These are phyloP conservation scores for Sebastes schlegelii DNA, from an alignment of 2,113 vertebrate species.

Conservation along the genomic window DNA sequence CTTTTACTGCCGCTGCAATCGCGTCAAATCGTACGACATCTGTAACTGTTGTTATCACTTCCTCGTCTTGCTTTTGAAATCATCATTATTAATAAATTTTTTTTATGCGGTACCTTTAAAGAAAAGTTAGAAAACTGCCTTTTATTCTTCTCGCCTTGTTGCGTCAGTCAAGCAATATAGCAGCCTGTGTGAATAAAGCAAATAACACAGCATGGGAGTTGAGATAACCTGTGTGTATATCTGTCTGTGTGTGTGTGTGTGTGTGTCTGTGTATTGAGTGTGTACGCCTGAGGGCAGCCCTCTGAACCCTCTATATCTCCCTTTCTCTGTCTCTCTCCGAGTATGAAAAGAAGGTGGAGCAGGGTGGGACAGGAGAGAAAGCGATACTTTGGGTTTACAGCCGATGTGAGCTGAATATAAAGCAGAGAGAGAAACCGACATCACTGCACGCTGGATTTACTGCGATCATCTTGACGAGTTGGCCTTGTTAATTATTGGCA, in stretches of 20 bases:
- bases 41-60: not conserved
- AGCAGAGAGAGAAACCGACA: conserved; percentile 18
- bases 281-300: conserved; percentile 50
- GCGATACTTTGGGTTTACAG: conserved; percentile 13
- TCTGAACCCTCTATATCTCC: conserved; percentile 47
- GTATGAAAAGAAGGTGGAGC: conserved; percentile 45
- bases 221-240: conserved; percentile 27
- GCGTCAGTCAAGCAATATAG: conserved; percentile 33
- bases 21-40: no score
- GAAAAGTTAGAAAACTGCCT: conserved; percentile 13
- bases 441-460: not conserved
- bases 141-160: conserved; percentile 27
- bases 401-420: conserved; percentile 26
- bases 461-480: not conserved
- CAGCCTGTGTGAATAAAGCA: conserved; percentile 49
- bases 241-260: conserved; percentile 34
- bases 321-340: conserved; percentile 30
- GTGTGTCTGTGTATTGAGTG: conserved; percentile 21
- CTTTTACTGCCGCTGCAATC: no score
- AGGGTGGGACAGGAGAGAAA: conserved; percentile 44
- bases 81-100: not conserved
- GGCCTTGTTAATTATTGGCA: conserved; percentile 15
- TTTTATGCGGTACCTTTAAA: not conserved
- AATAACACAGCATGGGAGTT: conserved; percentile 40
- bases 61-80: not conserved